Evolutionary conservation across 2,888 invertebrate species (phyloP), one percentile per base, ranked within the genome.

Genomic region (Sepiola atlantica): DNA sequence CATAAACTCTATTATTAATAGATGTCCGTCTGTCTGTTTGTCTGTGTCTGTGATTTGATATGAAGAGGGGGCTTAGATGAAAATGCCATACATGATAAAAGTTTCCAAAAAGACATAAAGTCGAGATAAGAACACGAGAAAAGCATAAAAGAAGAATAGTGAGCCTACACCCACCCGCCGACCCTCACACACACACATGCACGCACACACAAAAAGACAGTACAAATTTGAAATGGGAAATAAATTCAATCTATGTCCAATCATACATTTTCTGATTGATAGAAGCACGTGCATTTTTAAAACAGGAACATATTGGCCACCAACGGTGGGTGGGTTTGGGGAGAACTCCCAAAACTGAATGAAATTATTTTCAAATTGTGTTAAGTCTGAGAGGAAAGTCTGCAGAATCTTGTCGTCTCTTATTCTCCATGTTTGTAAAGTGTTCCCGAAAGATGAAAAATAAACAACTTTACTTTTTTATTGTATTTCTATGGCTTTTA

Each of bases 161-260:
- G 77, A 77, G n/a, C n/a, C n/a, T n/a, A n/a, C n/a, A n/a, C n/a
- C n/a, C n/a, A n/a, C n/a, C n/a, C n/a, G n/a, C n/a, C 16, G 4
- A 32, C 77, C n/a, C n/a, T n/a, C 16, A n/a, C n/a, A n/a, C n/a
- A n/a, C 12, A n/a, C 12, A 18, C 77, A 77, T n/a, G 14, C 12
- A 77, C 12, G 32, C n/a, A 14, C n/a, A 32, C 16, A 77, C 16
- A n/a, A n/a, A 77, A 77, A 18, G 32, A 12, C n/a, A 77, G 77
- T n/a, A 32, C n/a, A 32, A 77, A 77, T 32, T 77, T n/a, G n/a
- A 77, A 77, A 77, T 77, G 77, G 32, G n/a, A 77, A n/a, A n/a
- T n/a, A 77, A 77, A 77, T 77, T 77, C 77, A 77, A 77, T 77
- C n/a, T 77, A 77, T 16, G 77, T 77, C n/a, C 77, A 77, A 77